Evolutionary conservation across 1,140 invertebrate species (phyloP), one percentile per base, ranked within the genome.

Genomic region (Bicyclus anynana): DNA sequence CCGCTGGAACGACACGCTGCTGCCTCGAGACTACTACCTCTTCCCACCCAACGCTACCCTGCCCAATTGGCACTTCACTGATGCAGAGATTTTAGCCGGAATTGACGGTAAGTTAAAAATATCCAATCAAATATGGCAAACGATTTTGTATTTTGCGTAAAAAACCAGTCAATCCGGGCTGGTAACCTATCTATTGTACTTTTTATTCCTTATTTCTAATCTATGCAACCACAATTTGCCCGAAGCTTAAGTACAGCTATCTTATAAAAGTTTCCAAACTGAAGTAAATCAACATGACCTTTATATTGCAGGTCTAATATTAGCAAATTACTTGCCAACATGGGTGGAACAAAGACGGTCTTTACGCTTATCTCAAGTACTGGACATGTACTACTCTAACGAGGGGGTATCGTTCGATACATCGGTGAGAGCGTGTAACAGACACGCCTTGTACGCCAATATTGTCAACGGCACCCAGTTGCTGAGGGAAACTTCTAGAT

Each of bases 351-450:
- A 87, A 40, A 74, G 90, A 23, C 69, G 77, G 7, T 89, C 85
- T 12, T 78, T 92, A 13, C 82, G 91, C 33, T 78, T 94, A 2
- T 94, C 93, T 2, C 92, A 94, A 83, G 70, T 94, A 14, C 72
- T 94, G 5, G 91, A 93, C 38, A 93, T 93, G 91, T 94, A 93
- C 72, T 94, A 94, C 73, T 93, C 93, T 0, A 83, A 91, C 46
- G 87, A 89, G 58, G 93, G 92, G 2, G 77, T 93, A 7, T 82
- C 87, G 2, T 91, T 92, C 57, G 87, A 93, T 26, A 65, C 82
- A 0, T 78, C 72, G 6, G 80, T 91, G 1, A 89, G 81, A 62
- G 92, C 92, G 0, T 93, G 93, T 52, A 89, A 92, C 50, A 81
- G 93, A 55, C 84, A 75, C 14, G 68, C 74, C 6, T 73, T 90